Base-by-base conservation (phyloP, 2,888 invertebrate species). In the Diabrotica balteata region DNA sequence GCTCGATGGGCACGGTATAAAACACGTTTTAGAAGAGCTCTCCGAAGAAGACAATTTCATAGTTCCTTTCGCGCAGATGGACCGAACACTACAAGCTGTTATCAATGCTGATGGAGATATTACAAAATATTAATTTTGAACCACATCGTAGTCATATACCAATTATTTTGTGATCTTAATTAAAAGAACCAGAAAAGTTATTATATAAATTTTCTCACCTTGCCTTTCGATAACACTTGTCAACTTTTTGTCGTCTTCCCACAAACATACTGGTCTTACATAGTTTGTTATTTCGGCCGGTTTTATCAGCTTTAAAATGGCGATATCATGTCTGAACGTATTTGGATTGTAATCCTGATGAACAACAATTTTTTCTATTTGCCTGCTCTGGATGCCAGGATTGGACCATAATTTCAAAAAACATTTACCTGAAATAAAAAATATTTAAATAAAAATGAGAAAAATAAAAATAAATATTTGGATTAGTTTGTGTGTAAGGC, bases 181-280 rank as follows among this genome's bases (percentile, higher is more conserved):
- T 17, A 17, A 17, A 17, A 17, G 17, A 1, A 1, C 17, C 17
- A n/a, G n/a, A 7, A 9, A 17, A 17, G 17, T 17, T 17, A 17
- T 54, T 17, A 17, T 17, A 17, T 17, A 17, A 17, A 17, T 17
- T 17, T 17, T 17, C 17, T 74, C 73, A 78, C 81, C 81, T 66
- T 73, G 71, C 70, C 76, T 76, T 49, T 76, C 73, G 3, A 80
- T 69, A 10, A 82, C 72, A 8, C 61, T 43, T 7, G 76, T 71
- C 57, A 80, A 66, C 8, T 76, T 65, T 0, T 58, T 54, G 10
- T 67, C 54, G 42, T 74, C 80, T 22, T 79, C 76, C 83, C 83
- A 84, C 7, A 84, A 63, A 67, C 84, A 84, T 8, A 82, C 76
- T 0, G 84, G 83, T 49, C 83, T 74, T 1, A 84, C 84, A 63